phyloP scores from a whole-genome alignment of 2,797 vertebrate species.

The Eulemur albifrons region DNA sequence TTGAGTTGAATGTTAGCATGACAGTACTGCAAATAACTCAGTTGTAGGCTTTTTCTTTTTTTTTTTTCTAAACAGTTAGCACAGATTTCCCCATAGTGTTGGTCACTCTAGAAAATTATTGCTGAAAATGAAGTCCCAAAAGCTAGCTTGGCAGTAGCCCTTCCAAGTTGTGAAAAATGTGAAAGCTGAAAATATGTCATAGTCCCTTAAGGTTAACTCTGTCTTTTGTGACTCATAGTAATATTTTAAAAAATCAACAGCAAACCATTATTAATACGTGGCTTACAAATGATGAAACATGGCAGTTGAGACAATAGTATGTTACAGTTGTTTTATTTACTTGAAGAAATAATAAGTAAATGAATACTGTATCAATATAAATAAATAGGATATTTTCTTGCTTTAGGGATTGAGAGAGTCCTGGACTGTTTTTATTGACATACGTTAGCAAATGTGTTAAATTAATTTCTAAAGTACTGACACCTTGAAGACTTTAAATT shows the following conservation, averaged over 20 bases:
- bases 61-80: conserved; percentile 85
- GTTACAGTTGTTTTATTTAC: conserved; percentile 16
- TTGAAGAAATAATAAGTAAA: conserved; percentile 48
- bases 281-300: conserved; percentile 26
- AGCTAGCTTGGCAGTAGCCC: conserved; percentile 77
- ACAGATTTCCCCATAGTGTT: conserved; percentile 89
- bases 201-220: conserved; percentile 52
- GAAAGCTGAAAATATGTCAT: conserved; percentile 71
- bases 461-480: conserved; percentile 62
- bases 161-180: conserved; percentile 78
- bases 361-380: conserved; percentile 23
- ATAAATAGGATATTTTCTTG: background rate
- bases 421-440: conserved; percentile 10
- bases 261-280: conserved; percentile 46
- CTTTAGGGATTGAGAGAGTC: background rate
- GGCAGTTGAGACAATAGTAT: background rate
- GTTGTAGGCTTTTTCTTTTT: conserved; percentile 83
- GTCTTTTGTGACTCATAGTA: conserved; percentile 63
- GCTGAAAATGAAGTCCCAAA: conserved; percentile 85
- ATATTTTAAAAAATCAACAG: conserved; percentile 58
- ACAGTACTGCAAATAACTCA: conserved; percentile 88
- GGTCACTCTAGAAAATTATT: conserved; percentile 88
- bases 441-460: conserved; percentile 28
- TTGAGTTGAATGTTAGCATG: conserved; percentile 89
- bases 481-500: conserved; percentile 66